Evolutionary conservation across 2,113 vertebrate genomes (phyloP).

Genomic region (Nycticorax nycticorax): DNA sequence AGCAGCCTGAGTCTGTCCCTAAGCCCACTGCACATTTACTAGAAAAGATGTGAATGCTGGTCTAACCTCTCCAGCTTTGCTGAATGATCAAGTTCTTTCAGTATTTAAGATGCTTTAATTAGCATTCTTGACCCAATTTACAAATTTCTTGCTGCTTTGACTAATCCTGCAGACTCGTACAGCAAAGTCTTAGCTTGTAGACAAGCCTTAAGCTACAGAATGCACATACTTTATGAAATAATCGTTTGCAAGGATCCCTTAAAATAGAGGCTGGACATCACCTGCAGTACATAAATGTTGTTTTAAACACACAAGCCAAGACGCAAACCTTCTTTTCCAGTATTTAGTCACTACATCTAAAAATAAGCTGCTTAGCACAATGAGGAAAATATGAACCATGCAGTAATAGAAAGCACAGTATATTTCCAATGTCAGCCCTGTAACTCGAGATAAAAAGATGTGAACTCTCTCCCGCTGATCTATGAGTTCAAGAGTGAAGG

Average conservation of each 20-base stretch:
- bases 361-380: constrained; percentile 25
- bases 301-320: neutral
- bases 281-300: neutral
- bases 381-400: neutral
- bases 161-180: neutral
- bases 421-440: neutral
- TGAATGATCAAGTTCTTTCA: neutral
- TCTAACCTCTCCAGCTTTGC: neutral
- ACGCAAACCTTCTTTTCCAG: constrained; percentile 5
- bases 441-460: neutral
- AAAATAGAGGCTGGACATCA: constrained; percentile 2
- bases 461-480: neutral
- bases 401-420: neutral
- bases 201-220: neutral
- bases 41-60: neutral
- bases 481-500: neutral
- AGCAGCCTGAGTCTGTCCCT: neutral
- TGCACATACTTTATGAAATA: neutral
- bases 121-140: neutral
- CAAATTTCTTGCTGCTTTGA: neutral
- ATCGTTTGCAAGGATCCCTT: neutral
- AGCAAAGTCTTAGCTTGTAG: neutral
- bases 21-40: neutral
- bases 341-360: neutral
- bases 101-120: neutral